These are phyloP conservation scores for Nycticebus coucang DNA, from an alignment of 2,113 vertebrate species.

Conservation along the genomic window DNA sequence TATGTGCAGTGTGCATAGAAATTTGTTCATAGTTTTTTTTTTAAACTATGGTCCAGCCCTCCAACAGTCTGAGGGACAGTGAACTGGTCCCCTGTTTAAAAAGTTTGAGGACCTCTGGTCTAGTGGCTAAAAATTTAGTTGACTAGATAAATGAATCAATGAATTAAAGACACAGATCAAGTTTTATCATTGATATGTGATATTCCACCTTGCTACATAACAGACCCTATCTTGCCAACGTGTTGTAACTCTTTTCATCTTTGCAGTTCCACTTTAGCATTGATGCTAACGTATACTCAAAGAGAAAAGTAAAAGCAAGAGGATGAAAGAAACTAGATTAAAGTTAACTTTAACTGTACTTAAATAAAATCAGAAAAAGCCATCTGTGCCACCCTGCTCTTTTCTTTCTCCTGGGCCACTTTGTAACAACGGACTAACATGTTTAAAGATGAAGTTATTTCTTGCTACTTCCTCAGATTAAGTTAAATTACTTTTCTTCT, in stretches of 20 bases:
- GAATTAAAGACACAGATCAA: background rate
- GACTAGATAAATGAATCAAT: background rate
- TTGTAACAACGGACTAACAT: background rate
- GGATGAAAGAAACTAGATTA: background rate
- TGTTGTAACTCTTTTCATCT: background rate
- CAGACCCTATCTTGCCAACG: background rate
- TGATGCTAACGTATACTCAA: background rate
- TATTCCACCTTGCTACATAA: background rate
- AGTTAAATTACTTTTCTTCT: background rate
- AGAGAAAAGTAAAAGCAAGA: background rate
- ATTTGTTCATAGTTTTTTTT: no score
- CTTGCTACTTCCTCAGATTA: background rate
- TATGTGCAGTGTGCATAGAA: no score
- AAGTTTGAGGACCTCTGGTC: no score
- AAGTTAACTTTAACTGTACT: background rate
- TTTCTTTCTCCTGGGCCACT: background rate
- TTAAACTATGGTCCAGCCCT: no score
- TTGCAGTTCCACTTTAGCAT: background rate
- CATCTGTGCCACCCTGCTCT: background rate
- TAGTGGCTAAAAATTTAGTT: background rate
- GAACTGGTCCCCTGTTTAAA: no score
- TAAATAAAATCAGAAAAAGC: constrained; percentile 18
- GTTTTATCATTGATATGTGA: background rate
- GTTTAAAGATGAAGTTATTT: constrained; percentile 18
- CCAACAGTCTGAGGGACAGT: no score